phyloP scores from a whole-genome alignment of 1,140 invertebrate species.

The Lasaia peninsularis region DNA sequence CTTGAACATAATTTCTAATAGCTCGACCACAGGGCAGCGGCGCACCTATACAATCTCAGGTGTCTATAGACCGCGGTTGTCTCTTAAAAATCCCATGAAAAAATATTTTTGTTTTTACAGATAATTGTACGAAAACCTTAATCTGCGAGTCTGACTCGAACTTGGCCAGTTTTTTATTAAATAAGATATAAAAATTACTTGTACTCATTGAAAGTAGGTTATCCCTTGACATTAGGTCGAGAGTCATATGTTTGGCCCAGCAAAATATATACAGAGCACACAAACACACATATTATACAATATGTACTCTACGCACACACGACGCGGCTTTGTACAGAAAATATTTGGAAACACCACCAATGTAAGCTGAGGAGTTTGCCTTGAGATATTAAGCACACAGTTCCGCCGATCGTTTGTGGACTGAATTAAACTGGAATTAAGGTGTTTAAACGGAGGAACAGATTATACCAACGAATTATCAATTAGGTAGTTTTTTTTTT shows the following conservation, averaged over 20 bases:
- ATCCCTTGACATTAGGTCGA: slow-evolving; percentile 32
- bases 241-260: slow-evolving; percentile 40
- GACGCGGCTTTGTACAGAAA: slow-evolving; percentile 49
- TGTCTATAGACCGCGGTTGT: no score
- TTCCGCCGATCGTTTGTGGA: slow-evolving; percentile 36
- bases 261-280: slow-evolving; percentile 59
- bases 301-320: slow-evolving; percentile 51
- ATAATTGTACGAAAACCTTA: no score
- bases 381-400: slow-evolving; percentile 58
- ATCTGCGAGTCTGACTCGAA: no score
- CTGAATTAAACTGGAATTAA: slow-evolving; percentile 29
- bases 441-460: slow-evolving; percentile 17
- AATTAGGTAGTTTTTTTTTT: background rate
- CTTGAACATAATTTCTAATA: no score
- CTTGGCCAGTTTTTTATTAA: no score
- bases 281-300: slow-evolving; percentile 38
- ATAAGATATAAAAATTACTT: no score
- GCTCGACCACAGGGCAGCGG: no score
- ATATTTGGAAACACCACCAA: slow-evolving; percentile 64
- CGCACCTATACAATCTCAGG: no score
- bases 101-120: no score
- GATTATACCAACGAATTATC: background rate
- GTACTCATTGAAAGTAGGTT: background rate
- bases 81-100: no score
- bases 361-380: slow-evolving; percentile 64